These are phyloP conservation scores for Prosapia bicincta DNA, from an alignment of 2,888 invertebrate genomes.

Conservation along the genomic window DNA sequence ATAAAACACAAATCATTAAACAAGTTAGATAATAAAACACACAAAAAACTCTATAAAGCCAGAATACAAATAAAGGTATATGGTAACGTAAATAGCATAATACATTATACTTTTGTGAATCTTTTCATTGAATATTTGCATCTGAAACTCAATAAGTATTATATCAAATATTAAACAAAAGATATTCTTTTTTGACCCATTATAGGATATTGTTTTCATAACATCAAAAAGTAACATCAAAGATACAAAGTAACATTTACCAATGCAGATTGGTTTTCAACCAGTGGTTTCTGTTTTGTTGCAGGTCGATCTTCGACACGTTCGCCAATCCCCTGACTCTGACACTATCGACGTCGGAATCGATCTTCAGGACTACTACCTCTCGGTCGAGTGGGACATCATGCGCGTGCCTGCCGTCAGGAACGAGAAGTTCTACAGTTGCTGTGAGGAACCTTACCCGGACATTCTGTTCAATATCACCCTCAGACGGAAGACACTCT, in stretches of 20 bases:
- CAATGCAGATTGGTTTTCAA: background rate
- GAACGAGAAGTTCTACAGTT: constrained; percentile 91
- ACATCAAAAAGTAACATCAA: background rate
- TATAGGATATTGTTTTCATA: no score
- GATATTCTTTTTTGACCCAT: no score
- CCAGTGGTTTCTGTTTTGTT: no score
- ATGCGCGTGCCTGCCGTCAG: constrained; percentile 87
- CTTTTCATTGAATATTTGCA: no score
- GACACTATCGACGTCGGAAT: constrained; percentile 87
- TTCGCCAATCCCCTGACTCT: constrained; percentile 81
- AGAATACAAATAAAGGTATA: no score
- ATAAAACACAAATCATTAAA: no score
- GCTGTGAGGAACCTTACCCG: constrained; percentile 94
- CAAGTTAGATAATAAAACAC: no score
- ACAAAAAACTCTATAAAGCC: no score
- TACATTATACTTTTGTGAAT: no score
- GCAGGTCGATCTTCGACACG: constrained; percentile 86
- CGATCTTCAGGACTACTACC: constrained; percentile 90
- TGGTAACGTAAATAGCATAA: no score
- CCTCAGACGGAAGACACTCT: constrained; percentile 88
- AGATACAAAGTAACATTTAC: background rate
- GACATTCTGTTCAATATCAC: constrained; percentile 98
- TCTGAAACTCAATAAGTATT: no score
- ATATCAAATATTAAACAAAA: no score
- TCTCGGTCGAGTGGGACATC: constrained; percentile 98